phyloP scores from a whole-genome alignment of 2,888 invertebrate genomes.

The Idaea aversata region DNA sequence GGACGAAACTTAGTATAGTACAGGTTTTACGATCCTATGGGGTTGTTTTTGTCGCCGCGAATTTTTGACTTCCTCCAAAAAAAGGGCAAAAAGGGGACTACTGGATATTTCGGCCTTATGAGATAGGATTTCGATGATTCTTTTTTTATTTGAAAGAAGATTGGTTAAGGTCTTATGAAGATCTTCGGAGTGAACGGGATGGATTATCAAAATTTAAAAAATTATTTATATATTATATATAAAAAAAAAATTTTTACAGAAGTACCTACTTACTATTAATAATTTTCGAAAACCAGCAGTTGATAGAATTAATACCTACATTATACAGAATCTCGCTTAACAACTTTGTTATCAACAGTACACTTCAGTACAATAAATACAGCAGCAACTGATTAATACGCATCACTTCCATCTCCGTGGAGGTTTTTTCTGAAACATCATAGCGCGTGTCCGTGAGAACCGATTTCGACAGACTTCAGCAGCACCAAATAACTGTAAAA shows the following conservation, averaged over 20 bases:
- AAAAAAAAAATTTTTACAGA: too few species aligned
- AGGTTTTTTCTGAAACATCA: slow-evolving; percentile 46
- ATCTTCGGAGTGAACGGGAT: neutral
- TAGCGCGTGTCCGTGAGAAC: slow-evolving; percentile 73
- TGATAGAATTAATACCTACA: too few species aligned
- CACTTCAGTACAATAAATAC: slow-evolving; percentile 39
- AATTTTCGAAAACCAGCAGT: too few species aligned
- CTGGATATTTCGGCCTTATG: too few species aligned
- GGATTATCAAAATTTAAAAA: slow-evolving; percentile 2
- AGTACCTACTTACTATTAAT: neutral
- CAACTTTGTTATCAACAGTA: slow-evolving; percentile 38
- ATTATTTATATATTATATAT: too few species aligned
- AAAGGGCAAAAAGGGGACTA: too few species aligned
- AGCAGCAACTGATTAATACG: slow-evolving; percentile 61
- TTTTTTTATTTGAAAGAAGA: neutral
- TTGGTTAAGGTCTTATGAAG: neutral
- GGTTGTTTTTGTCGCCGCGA: too few species aligned
- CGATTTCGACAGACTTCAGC: slow-evolving; percentile 43
- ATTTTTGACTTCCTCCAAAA: too few species aligned
- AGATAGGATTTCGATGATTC: too few species aligned
- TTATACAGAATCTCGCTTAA: neutral
- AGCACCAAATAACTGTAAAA: slow-evolving; percentile 34
- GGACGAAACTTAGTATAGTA: too few species aligned
- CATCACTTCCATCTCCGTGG: slow-evolving; percentile 52
- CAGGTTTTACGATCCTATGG: too few species aligned